A percentile compares a stretch with the other conserved stretches of the same genome.
phyloP scores from a whole-genome alignment of 2,797 vertebrate species.

The Scomberomorus guttatus region DNA sequence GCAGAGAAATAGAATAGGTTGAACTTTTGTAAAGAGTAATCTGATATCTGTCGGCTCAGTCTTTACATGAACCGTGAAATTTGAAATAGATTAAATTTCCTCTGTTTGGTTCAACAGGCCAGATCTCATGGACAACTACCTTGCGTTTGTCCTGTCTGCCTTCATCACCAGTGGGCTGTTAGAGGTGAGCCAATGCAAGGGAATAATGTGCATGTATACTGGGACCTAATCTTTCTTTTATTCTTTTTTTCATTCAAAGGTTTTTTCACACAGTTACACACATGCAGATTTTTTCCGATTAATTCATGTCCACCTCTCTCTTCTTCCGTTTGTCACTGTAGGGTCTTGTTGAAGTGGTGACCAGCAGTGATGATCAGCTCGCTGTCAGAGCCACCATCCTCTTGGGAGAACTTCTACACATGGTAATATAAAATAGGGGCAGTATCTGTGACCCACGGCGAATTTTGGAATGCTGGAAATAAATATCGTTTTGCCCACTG shows the following conservation, averaged over 20 bases:
- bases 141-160: conserved; percentile 95
- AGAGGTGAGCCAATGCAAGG: conserved; percentile 85
- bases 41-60: neutral
- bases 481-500: neutral
- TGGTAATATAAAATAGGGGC: conserved; percentile 83
- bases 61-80: conserved; percentile 4
- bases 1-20: neutral
- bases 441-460: neutral
- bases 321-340: conserved; percentile 59
- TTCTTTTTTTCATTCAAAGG: neutral
- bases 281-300: neutral
- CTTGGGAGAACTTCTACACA: conserved; percentile 94
- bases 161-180: conserved; percentile 96
- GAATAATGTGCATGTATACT: neutral
- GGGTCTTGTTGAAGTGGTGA: conserved; percentile 98
- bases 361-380: conserved; percentile 94
- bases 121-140: conserved; percentile 99
- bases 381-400: conserved; percentile 96
- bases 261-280: too few species aligned
- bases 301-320: neutral
- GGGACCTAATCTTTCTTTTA: neutral
- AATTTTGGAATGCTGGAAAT: conserved; percentile 4
- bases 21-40: neutral
- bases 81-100: conserved; percentile 11
- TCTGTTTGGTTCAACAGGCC: conserved; percentile 83